Evolutionary conservation across 1,140 invertebrate genomes (phyloP), one percentile per base, ranked within the genome.

Genomic region (Mactra quadrangularis): DNA sequence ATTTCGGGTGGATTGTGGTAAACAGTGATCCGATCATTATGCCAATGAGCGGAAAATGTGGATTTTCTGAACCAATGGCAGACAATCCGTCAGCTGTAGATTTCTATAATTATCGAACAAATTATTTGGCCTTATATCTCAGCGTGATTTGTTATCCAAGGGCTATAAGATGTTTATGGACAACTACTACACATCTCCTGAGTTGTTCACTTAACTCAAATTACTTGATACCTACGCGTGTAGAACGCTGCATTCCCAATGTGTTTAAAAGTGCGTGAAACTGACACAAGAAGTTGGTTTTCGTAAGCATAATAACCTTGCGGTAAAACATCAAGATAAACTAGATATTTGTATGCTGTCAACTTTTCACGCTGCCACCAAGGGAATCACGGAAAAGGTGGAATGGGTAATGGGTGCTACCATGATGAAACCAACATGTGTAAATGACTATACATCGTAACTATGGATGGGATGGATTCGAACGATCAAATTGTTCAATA

Each of bases 401-500:
- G 47, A 52, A 47, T n/a, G 11, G 1, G 22, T 25, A 25, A 68
- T 27, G 11, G 64, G 41, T 4, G 64, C 41, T 29, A 29, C 35
- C 3, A 59, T 59, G 1, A 57, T 45, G 11, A 77, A 83, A 25
- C 57, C 45, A 3, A 9, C 59, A 38, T 33, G 29, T 13, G 72
- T 59, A 50, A 41, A 33, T 17, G 52, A 82, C 29, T 72, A 78
- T 55, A n/a, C n/a, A 45, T 53, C 11, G 41, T 66, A 75, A 27
- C 52, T 66, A 55, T 66, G 55, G 2, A n/a, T n/a, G 76, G 77
- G 29, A 70, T 75, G n/a, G 77, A 81, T 27, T 17, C 52, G n/a
- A 50, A 33, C 59, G 74, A 84, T 71, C 82, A 84, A 31, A 41
- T 82, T 15, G 70, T 72, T 17, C 60, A 57, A 4, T 77, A 77